These are phyloP conservation scores for Ispidina picta DNA, from an alignment of 2,797 vertebrate species.

Conservation along the genomic window DNA sequence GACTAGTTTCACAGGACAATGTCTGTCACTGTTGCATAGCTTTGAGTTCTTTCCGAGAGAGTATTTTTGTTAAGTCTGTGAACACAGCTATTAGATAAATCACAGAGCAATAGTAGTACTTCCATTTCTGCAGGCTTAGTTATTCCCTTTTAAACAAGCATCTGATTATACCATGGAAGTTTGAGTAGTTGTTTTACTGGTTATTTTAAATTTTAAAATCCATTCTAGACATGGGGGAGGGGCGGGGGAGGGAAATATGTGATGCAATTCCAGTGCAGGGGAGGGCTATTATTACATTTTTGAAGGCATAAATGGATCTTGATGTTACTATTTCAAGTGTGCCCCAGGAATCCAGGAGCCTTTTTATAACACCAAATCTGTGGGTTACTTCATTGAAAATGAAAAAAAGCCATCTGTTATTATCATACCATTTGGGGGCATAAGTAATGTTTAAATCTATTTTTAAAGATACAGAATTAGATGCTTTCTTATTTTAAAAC, in stretches of 20 bases:
- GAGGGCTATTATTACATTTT: conserved; percentile 4
- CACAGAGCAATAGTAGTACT: neutral
- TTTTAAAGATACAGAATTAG: neutral
- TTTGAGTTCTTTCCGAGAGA: neutral
- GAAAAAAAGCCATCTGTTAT: neutral
- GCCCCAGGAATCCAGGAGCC: neutral
- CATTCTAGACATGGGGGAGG: neutral
- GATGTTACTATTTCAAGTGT: conserved; percentile 35
- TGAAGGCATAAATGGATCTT: neutral
- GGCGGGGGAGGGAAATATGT: neutral
- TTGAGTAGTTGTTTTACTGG: neutral
- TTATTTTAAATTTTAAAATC: neutral
- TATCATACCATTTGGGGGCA: neutral
- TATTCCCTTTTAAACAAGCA: neutral
- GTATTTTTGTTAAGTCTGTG: neutral
- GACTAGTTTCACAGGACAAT: neutral
- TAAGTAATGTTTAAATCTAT: neutral
- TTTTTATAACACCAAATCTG: conserved; percentile 8
- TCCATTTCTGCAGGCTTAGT: neutral
- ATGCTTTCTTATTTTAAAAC: neutral
- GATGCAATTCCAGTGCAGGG: neutral
- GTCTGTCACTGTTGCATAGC: neutral
- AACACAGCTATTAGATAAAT: neutral
- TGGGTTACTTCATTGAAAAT: conserved; percentile 5
- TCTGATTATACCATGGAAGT: neutral